Base-by-base conservation (phyloP, 2,888 invertebrate species). In the Cremastinae sp. region DNA sequence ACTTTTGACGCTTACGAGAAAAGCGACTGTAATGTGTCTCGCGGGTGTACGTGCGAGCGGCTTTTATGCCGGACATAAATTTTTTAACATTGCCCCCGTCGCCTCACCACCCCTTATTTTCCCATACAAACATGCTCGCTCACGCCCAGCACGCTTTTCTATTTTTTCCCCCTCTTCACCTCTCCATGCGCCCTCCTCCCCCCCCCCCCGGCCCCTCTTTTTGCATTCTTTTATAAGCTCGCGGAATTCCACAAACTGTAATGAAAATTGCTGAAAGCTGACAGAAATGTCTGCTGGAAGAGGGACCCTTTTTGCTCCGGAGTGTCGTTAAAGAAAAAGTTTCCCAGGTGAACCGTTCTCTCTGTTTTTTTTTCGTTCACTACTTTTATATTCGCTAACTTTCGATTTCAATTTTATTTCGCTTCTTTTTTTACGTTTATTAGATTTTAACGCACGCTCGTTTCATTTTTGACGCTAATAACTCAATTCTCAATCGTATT, bases 21-120 rank as follows among this genome's bases (percentile, higher is more conserved):
- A 14, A 14, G 18, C 43, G 51, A 69, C 59, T 22, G 45, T 61
- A 47, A 65, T 54, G 45, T 65, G 38, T 64, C 16, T 53, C 49
- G 54, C 12, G 12, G 7, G 43, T 22, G 20, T 65, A 75, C 75
- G 66, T 71, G 71, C 36, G 45, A 61, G 41, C 34, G 43, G 71
- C 10, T 62, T 75, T 66, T 66, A 62, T 59, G 36, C 66, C 20
- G 34, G 56, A 49, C 54, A 62, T 75, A 51, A 43, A 71, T 75
- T 75, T 72, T 75, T 75, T 62, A 68, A 75, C 59, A 22, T 54
- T 36, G 34, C 22, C 47, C 56, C 22, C 14, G 47, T 36, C 16
- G 0, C 10, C 7, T 20, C 18, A 18, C 18, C 49, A 1, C 10
- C 47, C 38, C 38, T 38, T 14, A 18, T 62, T 18, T 49, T 28